Base-by-base conservation (phyloP, 2,797 vertebrate genomes). In the Enteromius mattozi region DNA sequence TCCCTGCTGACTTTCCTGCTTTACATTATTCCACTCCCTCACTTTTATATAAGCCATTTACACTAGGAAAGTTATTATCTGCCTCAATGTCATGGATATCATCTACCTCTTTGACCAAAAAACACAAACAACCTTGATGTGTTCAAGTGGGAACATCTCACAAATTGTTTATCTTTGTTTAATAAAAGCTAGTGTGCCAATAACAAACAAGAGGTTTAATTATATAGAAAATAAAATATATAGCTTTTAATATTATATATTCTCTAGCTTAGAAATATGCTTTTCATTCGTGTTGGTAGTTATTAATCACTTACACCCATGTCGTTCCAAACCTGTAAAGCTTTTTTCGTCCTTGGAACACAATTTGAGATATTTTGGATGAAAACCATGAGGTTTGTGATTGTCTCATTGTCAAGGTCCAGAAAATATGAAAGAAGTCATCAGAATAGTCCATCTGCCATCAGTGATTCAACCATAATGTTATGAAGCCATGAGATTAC, bases 1-100 rank as follows among this genome's bases (percentile, higher is more conserved):
- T 59, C 12, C 27, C 40, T 61, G 27, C 65, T 78, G 49, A 78
- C 51, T 21, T 56, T 59, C 37, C 47, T 14, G 74, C n/a, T 45
- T 78, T 69, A 42, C 24, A n/a, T 70, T 69, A 69, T 45, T 84
- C 51, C 8, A 35, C 75, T 78, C 40, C 4, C 27, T 45, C 82
- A 70, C 6, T 69, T 56, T 54, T 59, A 69, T 40, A 42, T 5
- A 54, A 16, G 63, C 12, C 45, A 69, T 78, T 77, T 77, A 56
- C n/a, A 76, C 56, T 40, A 77, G 33, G 19, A 70, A 33, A 70
- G 49, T 30, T 45, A 63, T 63, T 63, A 45, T 49, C 42, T 80
- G 30, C 42, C 42, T 37, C 40, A 51, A 35, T 65, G 30, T 63
- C 37, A 65, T 3, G 10, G 30, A n/a, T 35, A 54, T 54, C 30